Evolutionary conservation across 1,140 invertebrate genomes (phyloP).

Genomic region (Belonocnema kinseyi): DNA sequence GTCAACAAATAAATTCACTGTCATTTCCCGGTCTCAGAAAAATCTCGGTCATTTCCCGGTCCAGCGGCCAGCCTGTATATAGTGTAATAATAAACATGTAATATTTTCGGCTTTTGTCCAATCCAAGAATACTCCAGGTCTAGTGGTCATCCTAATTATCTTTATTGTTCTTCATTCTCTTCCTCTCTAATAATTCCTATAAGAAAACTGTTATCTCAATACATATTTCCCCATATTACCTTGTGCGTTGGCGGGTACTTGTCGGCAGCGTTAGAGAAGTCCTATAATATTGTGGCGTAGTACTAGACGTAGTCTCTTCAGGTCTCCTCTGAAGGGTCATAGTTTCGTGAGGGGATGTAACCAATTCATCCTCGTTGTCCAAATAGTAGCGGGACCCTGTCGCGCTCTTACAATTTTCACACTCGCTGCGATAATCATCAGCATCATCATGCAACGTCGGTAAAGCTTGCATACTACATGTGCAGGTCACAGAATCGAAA

Average conservation of each 20-base stretch:
- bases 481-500: slow-evolving; percentile 73
- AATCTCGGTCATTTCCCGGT: no score
- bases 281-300: slow-evolving; percentile 78
- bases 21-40: no score
- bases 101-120: no score
- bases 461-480: slow-evolving; percentile 71
- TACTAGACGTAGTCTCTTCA: slow-evolving; percentile 68
- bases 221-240: slow-evolving; percentile 63
- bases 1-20: no score
- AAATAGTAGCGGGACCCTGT: slow-evolving; percentile 81
- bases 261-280: slow-evolving; percentile 83
- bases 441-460: slow-evolving; percentile 77
- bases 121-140: no score
- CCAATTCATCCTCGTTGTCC: slow-evolving; percentile 77
- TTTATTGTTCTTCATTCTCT: no score
- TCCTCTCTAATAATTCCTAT: no score
- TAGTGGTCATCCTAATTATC: no score
- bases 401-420: slow-evolving; percentile 87
- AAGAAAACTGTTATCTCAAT: no score
- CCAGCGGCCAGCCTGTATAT: no score
- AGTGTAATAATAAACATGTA: no score
- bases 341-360: slow-evolving; percentile 79
- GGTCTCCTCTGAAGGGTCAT: slow-evolving; percentile 84
- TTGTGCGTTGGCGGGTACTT: slow-evolving; percentile 79
- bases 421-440: slow-evolving; percentile 87